Percentiles rank a stretch among this genome's conserved stretches.
Evolutionary conservation across 2,888 invertebrate genomes (phyloP).

Genomic region (Lasioglossum pauxillum): DNA sequence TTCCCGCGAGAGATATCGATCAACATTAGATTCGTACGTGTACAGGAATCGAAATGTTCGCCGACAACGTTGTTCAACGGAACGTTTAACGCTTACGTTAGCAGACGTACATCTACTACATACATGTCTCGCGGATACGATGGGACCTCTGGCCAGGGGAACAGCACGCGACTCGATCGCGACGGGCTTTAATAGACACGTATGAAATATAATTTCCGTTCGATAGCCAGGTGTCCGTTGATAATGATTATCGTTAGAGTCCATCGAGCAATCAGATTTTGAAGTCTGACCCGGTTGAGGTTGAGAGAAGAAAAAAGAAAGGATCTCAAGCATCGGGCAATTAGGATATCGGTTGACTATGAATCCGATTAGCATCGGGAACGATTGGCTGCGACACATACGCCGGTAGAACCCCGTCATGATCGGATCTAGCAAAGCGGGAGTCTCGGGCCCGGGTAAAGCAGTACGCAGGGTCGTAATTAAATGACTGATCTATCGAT

Average conservation of each 20-base stretch:
- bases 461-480: constrained; percentile 71
- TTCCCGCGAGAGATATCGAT: constrained; percentile 7
- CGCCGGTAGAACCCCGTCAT: constrained; percentile 48
- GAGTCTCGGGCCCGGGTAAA: constrained; percentile 18
- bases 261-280: background rate
- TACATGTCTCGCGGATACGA: background rate
- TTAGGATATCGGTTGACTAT: constrained; percentile 33
- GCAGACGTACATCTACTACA: background rate
- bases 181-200: background rate
- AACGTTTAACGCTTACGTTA: constrained; percentile 1
- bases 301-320: background rate
- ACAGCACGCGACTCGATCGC: background rate
- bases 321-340: constrained; percentile 39
- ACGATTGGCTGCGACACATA: constrained; percentile 48
- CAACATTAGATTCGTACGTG: background rate
- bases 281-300: background rate
- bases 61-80: background rate
- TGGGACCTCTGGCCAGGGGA: background rate
- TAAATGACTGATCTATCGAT: constrained; percentile 78
- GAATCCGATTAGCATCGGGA: constrained; percentile 58
- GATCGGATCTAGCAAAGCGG: constrained; percentile 53
- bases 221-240: background rate
- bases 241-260: background rate
- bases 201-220: constrained; percentile 9
- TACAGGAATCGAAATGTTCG: constrained; percentile 1